Evolutionary conservation across 2,113 vertebrate genomes (phyloP), one percentile per base, ranked within the genome.

Genomic region (Ceyx margarethae): DNA sequence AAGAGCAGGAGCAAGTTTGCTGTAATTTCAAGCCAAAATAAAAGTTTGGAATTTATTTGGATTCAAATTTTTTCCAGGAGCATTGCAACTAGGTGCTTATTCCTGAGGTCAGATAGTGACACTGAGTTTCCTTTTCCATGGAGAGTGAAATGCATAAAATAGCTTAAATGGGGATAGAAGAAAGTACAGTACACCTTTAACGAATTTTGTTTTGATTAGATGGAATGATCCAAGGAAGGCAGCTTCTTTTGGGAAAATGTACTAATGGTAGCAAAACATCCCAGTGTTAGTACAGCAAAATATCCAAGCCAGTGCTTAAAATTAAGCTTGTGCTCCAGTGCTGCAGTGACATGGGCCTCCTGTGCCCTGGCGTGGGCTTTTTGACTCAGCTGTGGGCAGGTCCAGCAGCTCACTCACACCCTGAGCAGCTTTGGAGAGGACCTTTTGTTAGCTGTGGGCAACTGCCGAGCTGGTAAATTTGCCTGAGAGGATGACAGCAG

Each of bases 401-500:
- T 48, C 61, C 85, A 56, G 56, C 5, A 2, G 28, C 64, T 72
- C 73, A 42, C 37, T 76, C 69, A 25, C 88, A 53, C 73, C 60
- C 74, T 46, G 69, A 35, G 35, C 20, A 31, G 31, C 74, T 81
- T 69, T 57, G 57, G 60, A 81, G 43, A 94, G 53, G n/a, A 64
- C 71, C 69, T 51, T 85, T 50, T 4, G 2, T 37, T 79, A 62
- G 54, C 51, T n/a, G 33, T 3, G 20, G 90, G 66, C 61, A 78
- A 28, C 23, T 72, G 50, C 40, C 1, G 18, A 71, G 54, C 77
- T 89, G 91, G 67, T 82, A 74, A 81, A 85, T 87, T 74, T 81
- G 92, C 92, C 94, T 60, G 31, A 64, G 89, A 72, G 84, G 37
- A 40, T 62, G 81, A 67, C 33, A 95, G 77, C 84, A 92, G 77